A percentile compares a stretch with the other conserved stretches of the same genome.
These are phyloP conservation scores for Caenorhabditis sulstoni DNA, from an alignment of 2,888 invertebrate species.

Conservation along the genomic window DNA sequence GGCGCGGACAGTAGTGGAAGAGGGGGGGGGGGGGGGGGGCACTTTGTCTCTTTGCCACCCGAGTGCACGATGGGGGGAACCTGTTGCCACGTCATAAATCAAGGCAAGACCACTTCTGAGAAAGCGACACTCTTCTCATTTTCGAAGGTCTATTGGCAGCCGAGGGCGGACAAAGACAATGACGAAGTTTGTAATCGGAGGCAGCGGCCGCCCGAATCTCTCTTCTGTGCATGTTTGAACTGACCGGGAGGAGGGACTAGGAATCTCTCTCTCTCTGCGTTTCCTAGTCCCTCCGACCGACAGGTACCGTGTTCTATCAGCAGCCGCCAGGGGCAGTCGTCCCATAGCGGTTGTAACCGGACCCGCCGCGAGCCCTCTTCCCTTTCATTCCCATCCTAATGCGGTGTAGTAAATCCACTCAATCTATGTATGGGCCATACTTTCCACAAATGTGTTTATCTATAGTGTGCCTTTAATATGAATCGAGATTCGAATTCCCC, in stretches of 20 bases:
- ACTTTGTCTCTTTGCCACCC: slow-evolving; percentile 22
- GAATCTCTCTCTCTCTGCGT: too few relatives aligned
- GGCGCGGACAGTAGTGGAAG: not conserved
- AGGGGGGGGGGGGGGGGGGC: not conserved
- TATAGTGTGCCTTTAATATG: slow-evolving; percentile 42
- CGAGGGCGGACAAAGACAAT: not conserved
- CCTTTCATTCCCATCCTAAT: not conserved
- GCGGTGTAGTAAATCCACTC: slow-evolving; percentile 49
- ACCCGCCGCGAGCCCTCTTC: not conserved
- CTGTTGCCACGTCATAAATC: slow-evolving; percentile 54
- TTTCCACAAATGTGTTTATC: slow-evolving; percentile 49
- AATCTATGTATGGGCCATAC: slow-evolving; percentile 31
- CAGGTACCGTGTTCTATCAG: too few relatives aligned
- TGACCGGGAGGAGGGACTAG: too few relatives aligned
- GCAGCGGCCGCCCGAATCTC: too few relatives aligned
- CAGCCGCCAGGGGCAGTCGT: not conserved
- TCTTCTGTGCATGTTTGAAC: too few relatives aligned
- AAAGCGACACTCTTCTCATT: slow-evolving; percentile 28
- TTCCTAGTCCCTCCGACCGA: too few relatives aligned
- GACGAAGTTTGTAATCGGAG: slow-evolving; percentile 1
- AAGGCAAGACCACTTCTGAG: slow-evolving; percentile 33
- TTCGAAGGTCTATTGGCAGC: slow-evolving; percentile 11
- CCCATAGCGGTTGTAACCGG: slow-evolving; percentile 17
- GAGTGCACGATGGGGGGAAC: slow-evolving; percentile 5
- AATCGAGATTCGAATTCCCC: slow-evolving; percentile 47